phyloP scores from a whole-genome alignment of 2,797 vertebrate genomes.

The Trachops cirrhosus region DNA sequence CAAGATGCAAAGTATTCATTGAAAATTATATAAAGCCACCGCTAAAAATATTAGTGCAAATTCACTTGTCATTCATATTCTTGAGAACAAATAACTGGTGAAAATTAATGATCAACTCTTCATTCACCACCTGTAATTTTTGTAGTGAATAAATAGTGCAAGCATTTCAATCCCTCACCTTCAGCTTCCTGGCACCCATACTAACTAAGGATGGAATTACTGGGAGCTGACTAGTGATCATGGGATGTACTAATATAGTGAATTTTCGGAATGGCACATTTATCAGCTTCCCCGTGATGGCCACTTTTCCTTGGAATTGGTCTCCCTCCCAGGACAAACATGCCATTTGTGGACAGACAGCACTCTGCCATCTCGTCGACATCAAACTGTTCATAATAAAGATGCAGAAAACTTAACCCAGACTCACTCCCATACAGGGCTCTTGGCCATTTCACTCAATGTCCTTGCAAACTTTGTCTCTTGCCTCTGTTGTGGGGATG shows the following conservation, averaged over 20 bases:
- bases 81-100: background rate
- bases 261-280: background rate
- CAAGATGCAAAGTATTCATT: background rate
- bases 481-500: rapidly evolving
- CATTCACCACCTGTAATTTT: background rate
- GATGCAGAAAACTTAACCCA: background rate
- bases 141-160: background rate
- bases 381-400: background rate
- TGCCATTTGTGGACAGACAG: background rate
- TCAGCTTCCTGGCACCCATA: background rate
- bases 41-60: background rate
- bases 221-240: background rate
- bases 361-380: background rate
- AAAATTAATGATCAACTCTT: background rate
- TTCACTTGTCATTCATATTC: background rate
- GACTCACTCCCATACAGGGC: background rate
- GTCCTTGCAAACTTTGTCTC: background rate
- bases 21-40: background rate
- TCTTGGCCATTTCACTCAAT: background rate
- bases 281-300: background rate
- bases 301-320: background rate
- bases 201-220: background rate
- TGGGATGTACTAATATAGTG: no score
- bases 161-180: background rate
- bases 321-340: background rate